These are phyloP conservation scores for Hydropotes inermis DNA, from an alignment of 2,113 vertebrate species.

Conservation along the genomic window DNA sequence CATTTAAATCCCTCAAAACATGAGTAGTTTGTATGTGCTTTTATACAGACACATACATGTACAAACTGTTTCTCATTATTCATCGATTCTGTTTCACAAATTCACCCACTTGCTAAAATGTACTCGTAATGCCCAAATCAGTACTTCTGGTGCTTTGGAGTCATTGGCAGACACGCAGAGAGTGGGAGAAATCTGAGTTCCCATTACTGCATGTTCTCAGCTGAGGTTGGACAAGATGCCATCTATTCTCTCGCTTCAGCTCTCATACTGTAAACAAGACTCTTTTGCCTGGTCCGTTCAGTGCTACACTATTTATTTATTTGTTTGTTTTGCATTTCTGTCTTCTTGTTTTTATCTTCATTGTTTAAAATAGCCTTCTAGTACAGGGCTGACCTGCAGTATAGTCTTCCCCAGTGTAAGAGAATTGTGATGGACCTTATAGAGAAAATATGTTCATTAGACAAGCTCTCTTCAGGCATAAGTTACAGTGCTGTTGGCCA, in stretches of 20 bases:
- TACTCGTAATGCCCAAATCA: background rate
- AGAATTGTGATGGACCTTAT: background rate
- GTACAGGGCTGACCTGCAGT: background rate
- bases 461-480: background rate
- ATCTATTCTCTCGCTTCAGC: background rate
- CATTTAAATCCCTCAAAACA: background rate
- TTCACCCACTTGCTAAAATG: background rate
- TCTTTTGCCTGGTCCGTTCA: background rate
- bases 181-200: background rate
- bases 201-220: fast-evolving
- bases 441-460: background rate
- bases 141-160: background rate
- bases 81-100: background rate
- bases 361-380: background rate
- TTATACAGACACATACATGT: background rate
- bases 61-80: background rate
- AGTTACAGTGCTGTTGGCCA: background rate
- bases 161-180: too few relatives aligned
- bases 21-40: background rate
- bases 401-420: background rate
- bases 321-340: background rate
- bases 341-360: background rate
- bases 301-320: background rate
- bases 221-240: background rate
- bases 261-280: background rate